A percentile compares a stretch with the other conserved stretches of the same genome.
phyloP scores from a whole-genome alignment of 2,888 invertebrate species.

The Melanchra persicariae region DNA sequence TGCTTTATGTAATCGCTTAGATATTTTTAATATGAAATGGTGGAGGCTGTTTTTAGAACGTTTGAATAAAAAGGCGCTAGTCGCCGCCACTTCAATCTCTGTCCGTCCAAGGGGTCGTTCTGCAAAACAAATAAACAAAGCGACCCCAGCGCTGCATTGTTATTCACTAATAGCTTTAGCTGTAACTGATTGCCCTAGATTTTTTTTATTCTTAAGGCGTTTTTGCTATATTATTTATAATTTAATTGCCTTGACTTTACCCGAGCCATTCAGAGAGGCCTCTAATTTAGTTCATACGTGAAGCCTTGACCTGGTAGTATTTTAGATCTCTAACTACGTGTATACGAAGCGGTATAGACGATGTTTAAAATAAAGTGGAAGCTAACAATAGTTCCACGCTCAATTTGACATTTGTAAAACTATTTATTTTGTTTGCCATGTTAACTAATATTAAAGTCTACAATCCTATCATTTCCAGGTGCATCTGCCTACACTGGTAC shows the following conservation, averaged over 20 bases:
- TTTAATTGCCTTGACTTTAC: constrained; percentile 13
- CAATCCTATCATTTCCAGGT: constrained; percentile 82
- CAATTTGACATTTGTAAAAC: not conserved
- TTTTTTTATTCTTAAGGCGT: constrained; percentile 26
- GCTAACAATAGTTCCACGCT: not conserved
- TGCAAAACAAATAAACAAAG: constrained; percentile 40
- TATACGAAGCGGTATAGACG: not conserved
- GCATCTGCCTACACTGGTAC: constrained; percentile 92
- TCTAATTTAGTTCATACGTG: not conserved
- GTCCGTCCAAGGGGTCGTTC: constrained; percentile 14
- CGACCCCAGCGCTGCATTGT: constrained; percentile 41
- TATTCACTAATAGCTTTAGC: constrained; percentile 38
- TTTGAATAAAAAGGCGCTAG: constrained; percentile 40
- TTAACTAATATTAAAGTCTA: not conserved
- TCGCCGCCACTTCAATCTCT: constrained; percentile 34
- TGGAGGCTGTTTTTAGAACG: constrained; percentile 37
- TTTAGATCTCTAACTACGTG: constrained; percentile 7
- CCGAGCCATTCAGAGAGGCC: constrained; percentile 1
- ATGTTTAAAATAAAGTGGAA: constrained; percentile 4
- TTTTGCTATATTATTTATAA: constrained; percentile 17
- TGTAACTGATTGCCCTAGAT: constrained; percentile 36
- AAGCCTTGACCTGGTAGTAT: constrained; percentile 31
- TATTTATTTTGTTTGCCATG: not conserved
- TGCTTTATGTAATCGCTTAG: constrained; percentile 31
- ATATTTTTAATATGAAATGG: constrained; percentile 43